phyloP scores from a whole-genome alignment of 2,888 invertebrate genomes.

The Syrista parreyssii region DNA sequence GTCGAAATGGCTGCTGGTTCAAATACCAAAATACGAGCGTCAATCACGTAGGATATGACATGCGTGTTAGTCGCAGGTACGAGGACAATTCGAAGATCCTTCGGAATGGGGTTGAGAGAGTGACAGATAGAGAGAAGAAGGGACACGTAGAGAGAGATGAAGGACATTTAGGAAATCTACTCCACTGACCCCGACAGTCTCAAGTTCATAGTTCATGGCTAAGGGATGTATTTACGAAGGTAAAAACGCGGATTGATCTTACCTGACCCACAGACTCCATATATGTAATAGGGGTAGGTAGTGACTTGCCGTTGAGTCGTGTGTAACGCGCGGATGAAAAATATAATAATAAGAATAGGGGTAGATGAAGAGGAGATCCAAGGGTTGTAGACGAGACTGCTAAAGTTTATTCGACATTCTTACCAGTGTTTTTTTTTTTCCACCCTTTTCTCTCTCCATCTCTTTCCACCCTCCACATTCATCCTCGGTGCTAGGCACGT shows the following conservation, averaged over 20 bases:
- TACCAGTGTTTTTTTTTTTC: constrained; percentile 6
- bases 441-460: constrained; percentile 8
- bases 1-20: background rate
- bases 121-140: background rate
- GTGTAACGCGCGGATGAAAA: too few species aligned
- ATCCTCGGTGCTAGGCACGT: background rate
- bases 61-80: background rate
- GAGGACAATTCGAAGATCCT: background rate
- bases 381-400: constrained; percentile 14
- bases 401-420: constrained; percentile 14
- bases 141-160: background rate
- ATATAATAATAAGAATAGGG: too few species aligned
- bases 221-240: too few species aligned
- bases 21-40: background rate
- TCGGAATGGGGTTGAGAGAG: background rate
- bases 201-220: too few species aligned
- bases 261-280: too few species aligned
- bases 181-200: too few species aligned
- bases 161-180: background rate
- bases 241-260: too few species aligned
- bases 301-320: too few species aligned
- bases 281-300: too few species aligned
- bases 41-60: background rate
- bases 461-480: background rate
- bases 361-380: too few species aligned